Conservation (phyloP, 2,113 vertebrate genomes). For the Catharus fuscescens region DNA sequence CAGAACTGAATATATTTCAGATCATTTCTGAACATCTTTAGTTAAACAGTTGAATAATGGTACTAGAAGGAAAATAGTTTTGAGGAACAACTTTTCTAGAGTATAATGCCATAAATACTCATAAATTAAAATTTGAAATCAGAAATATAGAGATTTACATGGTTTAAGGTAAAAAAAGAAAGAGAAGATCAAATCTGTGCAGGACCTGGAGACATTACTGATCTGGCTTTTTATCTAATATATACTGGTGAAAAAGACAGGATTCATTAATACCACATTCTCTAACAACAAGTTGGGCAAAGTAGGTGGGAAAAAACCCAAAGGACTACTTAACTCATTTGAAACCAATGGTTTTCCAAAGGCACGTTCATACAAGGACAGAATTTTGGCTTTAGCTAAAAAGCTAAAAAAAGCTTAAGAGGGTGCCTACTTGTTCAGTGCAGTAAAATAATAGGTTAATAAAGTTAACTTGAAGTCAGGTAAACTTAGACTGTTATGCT, state of each 20-base stretch:
- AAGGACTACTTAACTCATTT: neutral
- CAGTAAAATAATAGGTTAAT: neutral
- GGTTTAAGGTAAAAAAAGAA: neutral
- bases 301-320: neutral
- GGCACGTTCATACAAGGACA: neutral
- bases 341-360: neutral
- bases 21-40: neutral
- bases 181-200: neutral
- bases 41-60: neutral
- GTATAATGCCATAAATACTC: neutral
- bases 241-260: neutral
- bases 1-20: neutral
- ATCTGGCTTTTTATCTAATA: neutral
- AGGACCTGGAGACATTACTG: neutral
- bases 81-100: neutral
- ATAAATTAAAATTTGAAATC: neutral
- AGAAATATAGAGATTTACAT: neutral
- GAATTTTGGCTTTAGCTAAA: neutral
- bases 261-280: neutral
- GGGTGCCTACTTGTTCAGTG: neutral
- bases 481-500: neutral
- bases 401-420: neutral
- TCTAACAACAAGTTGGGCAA: neutral
- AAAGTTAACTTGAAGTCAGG: neutral
- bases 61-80: neutral